Percentiles rank a stretch among this genome's conserved stretches.
These are phyloP conservation scores for Luscinia luscinia DNA, from an alignment of 2,797 vertebrate species.

Conservation along the genomic window DNA sequence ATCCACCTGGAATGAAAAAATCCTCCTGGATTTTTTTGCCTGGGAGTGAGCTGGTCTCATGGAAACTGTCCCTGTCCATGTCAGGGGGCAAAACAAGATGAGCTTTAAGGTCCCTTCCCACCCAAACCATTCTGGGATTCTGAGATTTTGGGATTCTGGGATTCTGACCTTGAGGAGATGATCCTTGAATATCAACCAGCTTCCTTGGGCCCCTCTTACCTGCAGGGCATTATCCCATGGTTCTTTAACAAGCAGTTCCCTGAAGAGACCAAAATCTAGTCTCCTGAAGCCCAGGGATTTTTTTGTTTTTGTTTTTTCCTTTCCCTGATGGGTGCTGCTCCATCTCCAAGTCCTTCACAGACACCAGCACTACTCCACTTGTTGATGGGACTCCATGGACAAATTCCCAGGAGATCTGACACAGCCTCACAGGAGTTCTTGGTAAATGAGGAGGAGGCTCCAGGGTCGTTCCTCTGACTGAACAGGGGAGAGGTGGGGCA, in stretches of 20 bases:
- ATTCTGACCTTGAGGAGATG: neutral
- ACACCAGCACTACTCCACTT: neutral
- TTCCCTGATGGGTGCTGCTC: neutral
- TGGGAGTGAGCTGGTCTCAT: neutral
- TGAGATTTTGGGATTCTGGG: neutral
- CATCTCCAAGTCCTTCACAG: neutral
- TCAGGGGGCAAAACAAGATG: neutral
- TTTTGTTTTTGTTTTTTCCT: neutral
- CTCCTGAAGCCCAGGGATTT: neutral
- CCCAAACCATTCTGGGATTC: neutral
- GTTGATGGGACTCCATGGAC: neutral
- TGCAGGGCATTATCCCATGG: no score
- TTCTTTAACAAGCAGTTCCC: neutral
- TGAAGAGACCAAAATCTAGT: neutral
- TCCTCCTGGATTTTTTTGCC: neutral
- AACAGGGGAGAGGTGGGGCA: no score
- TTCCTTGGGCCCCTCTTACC: neutral
- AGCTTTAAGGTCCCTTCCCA: neutral
- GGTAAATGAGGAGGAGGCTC: neutral
- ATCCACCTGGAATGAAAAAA: neutral
- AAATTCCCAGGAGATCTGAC: neutral
- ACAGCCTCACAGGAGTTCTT: neutral
- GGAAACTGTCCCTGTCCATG: neutral
- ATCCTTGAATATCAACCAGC: neutral
- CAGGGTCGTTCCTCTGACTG: neutral